Evolutionary conservation across 2,888 invertebrate species (phyloP), one percentile per base, ranked within the genome.

Genomic region (Ametastegia equiseti): DNA sequence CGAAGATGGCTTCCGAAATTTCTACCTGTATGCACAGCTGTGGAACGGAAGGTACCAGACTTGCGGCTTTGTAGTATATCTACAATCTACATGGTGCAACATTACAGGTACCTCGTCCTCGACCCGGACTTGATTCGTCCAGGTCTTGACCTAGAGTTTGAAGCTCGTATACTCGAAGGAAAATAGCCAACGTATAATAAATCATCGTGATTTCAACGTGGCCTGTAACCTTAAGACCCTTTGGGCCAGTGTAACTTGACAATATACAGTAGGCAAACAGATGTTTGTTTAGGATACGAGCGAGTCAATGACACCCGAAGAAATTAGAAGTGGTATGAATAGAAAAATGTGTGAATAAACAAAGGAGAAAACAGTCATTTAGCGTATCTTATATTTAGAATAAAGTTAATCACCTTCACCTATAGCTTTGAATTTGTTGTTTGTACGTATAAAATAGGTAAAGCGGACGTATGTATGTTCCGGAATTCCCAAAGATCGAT

Each of bases 121-220:
- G 50, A 54, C 33, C 50, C 73, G 73, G 73, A 73, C 75, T 75
- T 75, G 11, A n/a, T 50, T 11, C 36, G n/a, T 36, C n/a, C 19
- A 19, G 75, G 75, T 54, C 75, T 75, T 54, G 75, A 54, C 75
- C 75, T 75, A 75, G 75, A 75, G 75, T 33, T 75, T 75, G 36
- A 19, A 75, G 33, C 36, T 54, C 75, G 5, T 36, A n/a, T n/a
- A 19, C 50, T 4, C 23, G n/a, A 54, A 30, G 54, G 19, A 13
- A 50, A 54, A 54, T 75, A 36, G 36, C 19, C 50, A 27, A 75
- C 13, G 63, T n/a, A 45, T 42, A 69, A 11, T 39, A 13, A 36
- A 19, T 36, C 67, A 23, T 19, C 39, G 13, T 39, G 67, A 47
- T 47, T 30, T 30, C 71, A 71, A n/a, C n/a, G 7, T 54, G 27